Base-by-base conservation (phyloP, 2,113 vertebrate genomes). In the Sterrhoptilus dennistouni region DNA sequence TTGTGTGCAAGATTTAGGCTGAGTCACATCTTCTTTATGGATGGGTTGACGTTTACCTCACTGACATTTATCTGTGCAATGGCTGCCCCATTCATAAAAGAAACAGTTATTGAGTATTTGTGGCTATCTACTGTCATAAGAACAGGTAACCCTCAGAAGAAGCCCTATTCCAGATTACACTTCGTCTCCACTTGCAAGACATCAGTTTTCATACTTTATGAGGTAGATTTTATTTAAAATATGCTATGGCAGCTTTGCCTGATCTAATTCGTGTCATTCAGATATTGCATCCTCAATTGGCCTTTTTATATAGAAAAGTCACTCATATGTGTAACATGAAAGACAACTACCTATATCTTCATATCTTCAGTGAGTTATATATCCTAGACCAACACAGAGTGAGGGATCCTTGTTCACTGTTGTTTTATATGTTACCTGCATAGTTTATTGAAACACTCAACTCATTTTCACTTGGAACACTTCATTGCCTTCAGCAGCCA, bases 201-300 rank as follows among this genome's bases (percentile, higher is more conserved):
- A 1, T 14, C 31, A 60, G 6, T 52, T 81, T 60, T 80, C n/a
- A 29, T 42, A 36, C 27, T 60, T 93, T 28, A 33, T 60, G 16
- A 69, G 19, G 9, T 35, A n/a, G 5, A 64, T 42, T 47, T 83
- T 80, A 29, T 53, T 47, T 53, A 38, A 81, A 65, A 66, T 68
- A 52, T 5, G 4, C 1, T 18, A 6, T 27, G 7, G 14, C 33
- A 18, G 5, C 5, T 49, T 83, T 60, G 81, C 14, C 21, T 81
- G 18, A 31, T 72, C 47, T 56, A 6, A 35, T 87, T 69, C 66
- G 10, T 75, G 6, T 33, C 76, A 79, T 83, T 86, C 2, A 5
- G 27, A 18, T 38, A 35, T 38, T 0, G 1, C 36, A 77, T 13
- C 3, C 1, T 40, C 45, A 74, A 35, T 24, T 6, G 6, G 3